These are phyloP conservation scores for Apistogramma diplotaenia DNA, from an alignment of 2,113 vertebrate genomes.

Conservation along the genomic window DNA sequence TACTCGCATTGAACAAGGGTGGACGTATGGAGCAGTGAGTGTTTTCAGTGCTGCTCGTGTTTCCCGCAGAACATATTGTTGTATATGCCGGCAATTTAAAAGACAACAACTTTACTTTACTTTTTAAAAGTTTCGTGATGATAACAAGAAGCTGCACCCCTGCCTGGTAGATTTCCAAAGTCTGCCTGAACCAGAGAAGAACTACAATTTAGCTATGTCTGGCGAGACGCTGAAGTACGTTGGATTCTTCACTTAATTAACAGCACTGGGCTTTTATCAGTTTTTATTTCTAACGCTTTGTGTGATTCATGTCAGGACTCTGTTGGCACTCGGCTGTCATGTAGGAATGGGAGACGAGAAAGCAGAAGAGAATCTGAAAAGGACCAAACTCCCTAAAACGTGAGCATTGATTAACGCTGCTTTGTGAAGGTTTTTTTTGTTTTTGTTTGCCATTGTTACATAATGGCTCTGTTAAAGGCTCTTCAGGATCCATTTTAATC, in stretches of 20 bases:
- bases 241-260: neutral
- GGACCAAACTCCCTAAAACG: slow-evolving; percentile 90
- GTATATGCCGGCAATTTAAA: neutral
- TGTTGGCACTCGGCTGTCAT: slow-evolving; percentile 90
- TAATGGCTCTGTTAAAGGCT: neutral
- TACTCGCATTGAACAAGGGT: slow-evolving; percentile 96
- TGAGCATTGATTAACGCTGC: slow-evolving; percentile 50
- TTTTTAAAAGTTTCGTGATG: slow-evolving; percentile 83
- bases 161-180: slow-evolving; percentile 89
- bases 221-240: slow-evolving; percentile 92
- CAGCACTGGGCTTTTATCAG: neutral
- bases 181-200: slow-evolving; percentile 88
- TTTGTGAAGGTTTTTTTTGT: neutral
- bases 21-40: slow-evolving; percentile 90
- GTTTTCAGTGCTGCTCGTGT: neutral
- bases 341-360: slow-evolving; percentile 95
- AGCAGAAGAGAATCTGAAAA: slow-evolving; percentile 91
- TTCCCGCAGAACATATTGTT: neutral
- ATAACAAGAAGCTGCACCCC: slow-evolving; percentile 89
- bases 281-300: neutral
- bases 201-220: slow-evolving; percentile 93
- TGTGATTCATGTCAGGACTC: slow-evolving; percentile 75
- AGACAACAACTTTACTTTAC: neutral
- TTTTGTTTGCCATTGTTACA: neutral
- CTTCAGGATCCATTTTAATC: neutral